Evolutionary conservation across 1,140 invertebrate genomes (phyloP).

Genomic region (Trypoxylus dichotomus): DNA sequence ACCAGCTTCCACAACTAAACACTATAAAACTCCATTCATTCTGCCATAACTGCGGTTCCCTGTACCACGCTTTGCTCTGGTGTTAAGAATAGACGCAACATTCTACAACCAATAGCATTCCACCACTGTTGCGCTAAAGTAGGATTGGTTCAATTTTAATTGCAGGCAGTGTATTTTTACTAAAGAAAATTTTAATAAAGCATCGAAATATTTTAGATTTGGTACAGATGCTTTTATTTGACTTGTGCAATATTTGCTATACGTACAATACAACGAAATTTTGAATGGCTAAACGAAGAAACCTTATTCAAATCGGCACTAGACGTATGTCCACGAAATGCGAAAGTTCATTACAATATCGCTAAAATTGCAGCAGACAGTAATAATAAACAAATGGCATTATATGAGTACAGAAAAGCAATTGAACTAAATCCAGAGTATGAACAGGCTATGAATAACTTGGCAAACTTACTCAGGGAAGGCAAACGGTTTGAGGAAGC

Average conservation of each 20-base stretch:
- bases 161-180: too few species aligned
- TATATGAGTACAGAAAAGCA: constrained; percentile 68
- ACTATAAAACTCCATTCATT: too few species aligned
- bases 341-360: constrained; percentile 96
- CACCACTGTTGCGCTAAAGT: too few species aligned
- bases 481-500: constrained; percentile 72
- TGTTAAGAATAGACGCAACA: too few species aligned
- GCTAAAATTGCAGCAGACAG: constrained; percentile 82
- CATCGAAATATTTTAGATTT: background rate
- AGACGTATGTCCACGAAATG: constrained; percentile 82
- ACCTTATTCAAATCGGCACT: constrained; percentile 72
- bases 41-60: too few species aligned
- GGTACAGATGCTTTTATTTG: constrained; percentile 40
- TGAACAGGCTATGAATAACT: constrained; percentile 96
- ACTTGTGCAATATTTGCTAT: constrained; percentile 56
- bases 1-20: too few species aligned
- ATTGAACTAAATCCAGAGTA: constrained; percentile 79
- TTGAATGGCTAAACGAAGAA: constrained; percentile 79
- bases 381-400: constrained; percentile 69
- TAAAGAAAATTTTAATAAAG: background rate
- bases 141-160: too few species aligned
- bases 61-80: too few species aligned
- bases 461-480: constrained; percentile 90
- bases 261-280: constrained; percentile 66
- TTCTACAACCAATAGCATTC: too few species aligned